Percentiles rank a stretch among this genome's conserved stretches.
Evolutionary conservation across 2,113 vertebrate genomes (phyloP).

Genomic region (Oryzias curvinotus): DNA sequence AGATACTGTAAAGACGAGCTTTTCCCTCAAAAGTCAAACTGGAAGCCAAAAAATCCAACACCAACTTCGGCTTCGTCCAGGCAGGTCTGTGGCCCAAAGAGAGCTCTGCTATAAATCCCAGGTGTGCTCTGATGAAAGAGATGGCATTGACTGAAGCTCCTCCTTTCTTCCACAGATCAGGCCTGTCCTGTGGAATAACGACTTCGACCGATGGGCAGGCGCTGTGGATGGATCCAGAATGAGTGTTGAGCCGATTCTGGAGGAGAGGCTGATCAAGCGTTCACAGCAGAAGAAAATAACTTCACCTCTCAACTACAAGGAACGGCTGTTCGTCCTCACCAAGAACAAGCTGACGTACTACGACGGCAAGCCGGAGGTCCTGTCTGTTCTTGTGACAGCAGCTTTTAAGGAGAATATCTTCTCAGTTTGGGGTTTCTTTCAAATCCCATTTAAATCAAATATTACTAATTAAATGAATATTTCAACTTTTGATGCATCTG

Average conservation of each 20-base stretch:
- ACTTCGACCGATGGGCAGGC: slow-evolving; percentile 69
- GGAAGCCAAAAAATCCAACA: too few species aligned
- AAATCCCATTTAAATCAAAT: too few species aligned
- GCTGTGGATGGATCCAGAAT: slow-evolving; percentile 78
- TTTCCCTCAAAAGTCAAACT: too few species aligned
- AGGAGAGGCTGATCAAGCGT: slow-evolving; percentile 92
- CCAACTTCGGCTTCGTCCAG: too few species aligned
- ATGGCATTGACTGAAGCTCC: neutral
- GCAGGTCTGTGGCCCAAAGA: neutral
- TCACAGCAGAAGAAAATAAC: slow-evolving; percentile 98
- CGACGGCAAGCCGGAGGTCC: slow-evolving; percentile 83
- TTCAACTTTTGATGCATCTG: too few species aligned
- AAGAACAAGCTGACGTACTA: slow-evolving; percentile 87
- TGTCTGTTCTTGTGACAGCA: neutral
- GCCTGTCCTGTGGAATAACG: neutral
- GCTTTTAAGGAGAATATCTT: neutral
- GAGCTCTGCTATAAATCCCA: neutral
- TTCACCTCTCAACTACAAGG: slow-evolving; percentile 96
- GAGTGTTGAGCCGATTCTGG: slow-evolving; percentile 85
- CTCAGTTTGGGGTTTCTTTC: too few species aligned
- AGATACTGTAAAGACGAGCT: too few species aligned
- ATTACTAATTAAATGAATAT: too few species aligned
- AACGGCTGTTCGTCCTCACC: slow-evolving; percentile 89
- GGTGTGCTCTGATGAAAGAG: neutral
- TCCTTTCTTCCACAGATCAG: neutral